These are phyloP conservation scores for Verasper variegatus DNA, from an alignment of 2,113 vertebrate genomes.

Conservation along the genomic window DNA sequence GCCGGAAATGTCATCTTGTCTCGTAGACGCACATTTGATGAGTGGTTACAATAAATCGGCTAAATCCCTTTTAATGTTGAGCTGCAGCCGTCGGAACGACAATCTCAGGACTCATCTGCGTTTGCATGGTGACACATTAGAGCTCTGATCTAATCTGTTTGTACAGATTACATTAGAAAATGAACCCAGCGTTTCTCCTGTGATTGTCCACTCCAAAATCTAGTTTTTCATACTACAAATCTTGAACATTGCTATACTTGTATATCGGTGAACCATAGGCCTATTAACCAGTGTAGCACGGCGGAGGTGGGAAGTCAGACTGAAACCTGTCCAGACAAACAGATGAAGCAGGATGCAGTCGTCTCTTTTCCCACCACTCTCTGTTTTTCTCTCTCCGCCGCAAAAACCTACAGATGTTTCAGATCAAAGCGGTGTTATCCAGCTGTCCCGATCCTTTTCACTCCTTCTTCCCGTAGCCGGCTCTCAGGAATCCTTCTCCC, in stretches of 20 bases:
- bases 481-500: conserved; percentile 68
- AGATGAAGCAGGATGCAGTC: conserved; percentile 31
- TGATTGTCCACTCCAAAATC: too few species aligned
- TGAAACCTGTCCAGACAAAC: conserved; percentile 31
- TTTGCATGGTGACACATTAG: background rate
- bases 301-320: background rate
- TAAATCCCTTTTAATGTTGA: background rate
- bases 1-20: too few species aligned
- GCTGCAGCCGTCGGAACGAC: background rate
- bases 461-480: conserved; percentile 44
- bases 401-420: conserved; percentile 67
- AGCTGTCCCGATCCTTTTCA: conserved; percentile 62
- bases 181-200: background rate
- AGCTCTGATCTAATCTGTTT: background rate
- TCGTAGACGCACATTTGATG: background rate
- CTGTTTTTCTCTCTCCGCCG: conserved; percentile 23
- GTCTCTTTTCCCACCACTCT: conserved; percentile 28
- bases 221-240: too few species aligned
- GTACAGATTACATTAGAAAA: background rate
- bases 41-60: background rate
- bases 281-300: background rate
- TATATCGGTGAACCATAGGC: too few species aligned
- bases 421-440: conserved; percentile 67
- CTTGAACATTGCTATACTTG: too few species aligned
- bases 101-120: background rate